Evolutionary conservation across 1,140 invertebrate species (phyloP).

Genomic region (Ganaspis sp.): DNA sequence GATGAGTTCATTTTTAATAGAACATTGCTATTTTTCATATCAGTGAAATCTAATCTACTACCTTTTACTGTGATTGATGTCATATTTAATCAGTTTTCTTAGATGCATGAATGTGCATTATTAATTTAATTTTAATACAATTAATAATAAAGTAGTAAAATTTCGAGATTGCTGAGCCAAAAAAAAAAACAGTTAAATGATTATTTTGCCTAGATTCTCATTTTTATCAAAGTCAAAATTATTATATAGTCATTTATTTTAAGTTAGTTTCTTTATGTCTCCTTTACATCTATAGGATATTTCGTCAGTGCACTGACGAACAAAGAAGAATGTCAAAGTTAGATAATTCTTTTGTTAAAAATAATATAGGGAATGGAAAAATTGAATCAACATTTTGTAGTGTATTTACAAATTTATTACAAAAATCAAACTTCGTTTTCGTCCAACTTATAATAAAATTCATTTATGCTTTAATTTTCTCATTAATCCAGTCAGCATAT

Average conservation of each 20-base stretch:
- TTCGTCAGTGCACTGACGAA: no score
- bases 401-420: no score
- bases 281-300: no score
- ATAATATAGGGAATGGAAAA: not conserved
- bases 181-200: no score
- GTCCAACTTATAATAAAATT: not conserved
- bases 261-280: no score
- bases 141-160: no score
- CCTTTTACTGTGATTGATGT: not conserved
- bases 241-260: no score
- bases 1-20: constrained; percentile 22
- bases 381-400: not conserved
- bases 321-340: not conserved
- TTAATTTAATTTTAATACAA: no score
- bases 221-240: no score
- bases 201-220: no score
- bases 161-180: no score
- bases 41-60: not conserved
- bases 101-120: no score
- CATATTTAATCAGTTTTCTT: not conserved
- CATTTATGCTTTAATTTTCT: not conserved
- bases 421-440: not conserved
- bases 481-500: constrained; percentile 71
- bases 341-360: not conserved
- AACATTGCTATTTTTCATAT: not conserved